These are phyloP conservation scores for Scaptomyza reducta DNA, from an alignment of 2,888 invertebrate species.

Conservation along the genomic window DNA sequence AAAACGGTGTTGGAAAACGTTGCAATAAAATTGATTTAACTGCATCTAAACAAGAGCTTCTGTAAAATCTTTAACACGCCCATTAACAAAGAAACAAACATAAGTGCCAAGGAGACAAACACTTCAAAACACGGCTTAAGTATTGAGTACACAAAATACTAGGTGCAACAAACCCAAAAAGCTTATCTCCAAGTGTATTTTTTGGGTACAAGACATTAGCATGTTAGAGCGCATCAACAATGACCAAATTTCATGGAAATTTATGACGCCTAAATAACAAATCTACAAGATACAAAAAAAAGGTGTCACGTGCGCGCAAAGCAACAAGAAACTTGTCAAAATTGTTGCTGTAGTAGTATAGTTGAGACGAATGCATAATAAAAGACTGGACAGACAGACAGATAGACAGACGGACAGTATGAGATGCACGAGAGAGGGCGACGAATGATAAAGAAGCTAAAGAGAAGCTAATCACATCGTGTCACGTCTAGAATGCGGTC, in stretches of 20 bases:
- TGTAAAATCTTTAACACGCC: slow-evolving; percentile 5
- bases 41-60: background rate
- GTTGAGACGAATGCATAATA: slow-evolving; percentile 71
- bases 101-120: slow-evolving; percentile 14
- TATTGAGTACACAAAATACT: slow-evolving; percentile 47
- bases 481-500: slow-evolving; percentile 67
- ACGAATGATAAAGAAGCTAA: slow-evolving; percentile 70
- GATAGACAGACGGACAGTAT: background rate
- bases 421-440: no score
- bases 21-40: background rate
- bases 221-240: slow-evolving; percentile 58
- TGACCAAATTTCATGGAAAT: slow-evolving; percentile 68
- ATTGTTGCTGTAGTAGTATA: slow-evolving; percentile 32
- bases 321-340: slow-evolving; percentile 68
- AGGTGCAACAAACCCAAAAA: slow-evolving; percentile 27
- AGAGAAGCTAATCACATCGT: slow-evolving; percentile 63
- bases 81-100: slow-evolving; percentile 18
- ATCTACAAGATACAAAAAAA: slow-evolving; percentile 27
- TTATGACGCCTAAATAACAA: slow-evolving; percentile 60
- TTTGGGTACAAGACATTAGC: slow-evolving; percentile 50
- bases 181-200: slow-evolving; percentile 36
- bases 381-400: slow-evolving; percentile 13
- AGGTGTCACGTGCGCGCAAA: slow-evolving; percentile 70
- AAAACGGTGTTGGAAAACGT: slow-evolving; percentile 6
- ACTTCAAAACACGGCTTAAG: slow-evolving; percentile 22